phyloP scores from a whole-genome alignment of 2,888 invertebrate genomes.

The Pherbina coryleti region DNA sequence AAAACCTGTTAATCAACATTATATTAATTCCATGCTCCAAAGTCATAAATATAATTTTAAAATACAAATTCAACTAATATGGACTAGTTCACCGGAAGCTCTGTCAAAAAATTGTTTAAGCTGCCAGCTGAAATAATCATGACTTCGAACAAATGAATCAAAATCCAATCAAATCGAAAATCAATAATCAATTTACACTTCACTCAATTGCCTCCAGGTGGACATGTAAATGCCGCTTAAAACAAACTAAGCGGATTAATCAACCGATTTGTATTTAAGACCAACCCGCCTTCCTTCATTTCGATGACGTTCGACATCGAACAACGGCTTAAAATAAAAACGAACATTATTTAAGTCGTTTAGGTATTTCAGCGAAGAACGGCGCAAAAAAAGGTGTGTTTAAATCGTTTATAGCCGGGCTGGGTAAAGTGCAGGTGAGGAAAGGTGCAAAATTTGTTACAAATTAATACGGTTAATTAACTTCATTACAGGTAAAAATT shows the following conservation, averaged over 20 bases:
- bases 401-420: not conserved
- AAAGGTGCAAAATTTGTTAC: constrained; percentile 14
- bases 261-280: not conserved
- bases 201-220: not conserved
- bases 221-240: constrained; percentile 5
- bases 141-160: not conserved
- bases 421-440: constrained; percentile 9
- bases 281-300: not conserved
- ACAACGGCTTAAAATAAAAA: not conserved
- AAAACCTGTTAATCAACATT: too few species aligned
- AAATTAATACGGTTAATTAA: constrained; percentile 43
- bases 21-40: too few species aligned
- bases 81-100: too few species aligned
- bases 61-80: too few species aligned
- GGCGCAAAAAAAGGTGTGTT: constrained; percentile 24
- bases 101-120: too few species aligned
- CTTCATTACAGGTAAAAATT: constrained; percentile 31
- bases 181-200: constrained; percentile 13
- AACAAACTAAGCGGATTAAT: constrained; percentile 23
- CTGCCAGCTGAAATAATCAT: not conserved
- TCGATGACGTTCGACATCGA: not conserved
- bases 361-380: constrained; percentile 24
- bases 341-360: not conserved
- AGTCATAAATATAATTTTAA: too few species aligned
- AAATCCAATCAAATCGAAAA: constrained; percentile 2